Evolutionary conservation across 2,113 vertebrate species (phyloP), one percentile per base, ranked within the genome.

Genomic region (Poeciliopsis turrubarensis): DNA sequence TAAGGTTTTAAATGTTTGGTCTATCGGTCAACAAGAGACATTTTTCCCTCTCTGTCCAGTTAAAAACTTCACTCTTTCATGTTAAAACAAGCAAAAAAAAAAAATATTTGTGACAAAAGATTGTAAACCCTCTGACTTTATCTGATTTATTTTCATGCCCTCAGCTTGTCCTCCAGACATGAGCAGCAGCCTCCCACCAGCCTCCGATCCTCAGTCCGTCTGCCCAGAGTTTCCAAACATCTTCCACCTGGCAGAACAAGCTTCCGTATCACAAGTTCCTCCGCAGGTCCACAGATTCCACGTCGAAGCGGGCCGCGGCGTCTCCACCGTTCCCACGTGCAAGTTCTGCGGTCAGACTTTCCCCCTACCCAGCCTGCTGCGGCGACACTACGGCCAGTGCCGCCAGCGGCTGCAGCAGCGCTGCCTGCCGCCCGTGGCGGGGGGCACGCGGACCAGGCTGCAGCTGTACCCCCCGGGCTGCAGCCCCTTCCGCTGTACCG

Each of bases 401-500:
- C 92, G 89, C 60, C 89, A 89, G 67, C 89, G 81, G 81, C 80
- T 89, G 22, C 89, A 87, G 31, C 92, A 93, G 73, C 73, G 70
- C 3, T 74, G 34, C 34, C 85, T 68, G 65, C 75, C 72, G 44
- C 76, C 85, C 0, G 17, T 25, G 0, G 54, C 60, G 0, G 88
- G 72, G 37, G 67, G 44, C 32, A 79, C 75, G 65, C 85, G 80
- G 14, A 30, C 71, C 72, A 87, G 84, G 60, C 75, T 88, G 47
- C 90, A 92, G 88, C 79, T 90, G 2, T 93, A 89, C 79, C 92
- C 92, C 0, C 92, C 93, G 0, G 93, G 92, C 51, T 91, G 89
- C 77, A 94, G 93, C 85, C 92, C 93, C 2, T 94, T 91, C 84
- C 84, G 85, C 67, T 94, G 93, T 83, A 83, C 75, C 0, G 90